A percentile compares a stretch with the other conserved stretches of the same genome.
phyloP scores from a whole-genome alignment of 1,140 invertebrate species.

The Ceratosolen fusciceps region DNA sequence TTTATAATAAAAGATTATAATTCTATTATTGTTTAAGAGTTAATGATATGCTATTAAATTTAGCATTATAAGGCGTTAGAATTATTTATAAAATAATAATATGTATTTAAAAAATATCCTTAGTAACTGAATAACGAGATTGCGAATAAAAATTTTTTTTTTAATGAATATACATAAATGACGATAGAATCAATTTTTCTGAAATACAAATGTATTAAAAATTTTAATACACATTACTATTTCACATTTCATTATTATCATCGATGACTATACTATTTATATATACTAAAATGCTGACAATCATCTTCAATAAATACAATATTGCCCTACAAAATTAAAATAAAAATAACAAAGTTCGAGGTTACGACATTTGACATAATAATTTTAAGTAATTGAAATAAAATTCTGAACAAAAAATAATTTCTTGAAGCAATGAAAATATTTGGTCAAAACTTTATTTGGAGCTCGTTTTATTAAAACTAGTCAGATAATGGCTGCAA shows the following conservation, averaged over 20 bases:
- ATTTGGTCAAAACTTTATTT: too few species aligned
- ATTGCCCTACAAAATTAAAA: background rate
- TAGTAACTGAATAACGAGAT: too few species aligned
- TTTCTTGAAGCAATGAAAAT: too few species aligned
- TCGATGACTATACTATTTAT: background rate
- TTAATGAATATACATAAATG: background rate
- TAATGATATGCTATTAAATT: too few species aligned
- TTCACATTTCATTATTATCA: background rate
- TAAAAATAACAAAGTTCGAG: background rate
- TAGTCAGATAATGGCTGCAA: too few species aligned
- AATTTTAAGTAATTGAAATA: background rate
- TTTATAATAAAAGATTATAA: too few species aligned
- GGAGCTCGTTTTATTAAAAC: too few species aligned
- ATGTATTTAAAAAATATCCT: too few species aligned
- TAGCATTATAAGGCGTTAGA: too few species aligned
- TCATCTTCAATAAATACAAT: constrained; percentile 8
- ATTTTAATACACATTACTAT: background rate
- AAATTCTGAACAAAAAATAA: background rate
- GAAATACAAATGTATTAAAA: background rate
- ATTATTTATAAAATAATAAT: too few species aligned
- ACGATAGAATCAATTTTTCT: background rate
- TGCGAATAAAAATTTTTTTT: too few species aligned
- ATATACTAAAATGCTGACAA: background rate
- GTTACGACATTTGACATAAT: background rate
- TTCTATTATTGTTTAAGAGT: too few species aligned